Conservation (phyloP, 2,797 vertebrate species). For the Chelmon rostratus region DNA sequence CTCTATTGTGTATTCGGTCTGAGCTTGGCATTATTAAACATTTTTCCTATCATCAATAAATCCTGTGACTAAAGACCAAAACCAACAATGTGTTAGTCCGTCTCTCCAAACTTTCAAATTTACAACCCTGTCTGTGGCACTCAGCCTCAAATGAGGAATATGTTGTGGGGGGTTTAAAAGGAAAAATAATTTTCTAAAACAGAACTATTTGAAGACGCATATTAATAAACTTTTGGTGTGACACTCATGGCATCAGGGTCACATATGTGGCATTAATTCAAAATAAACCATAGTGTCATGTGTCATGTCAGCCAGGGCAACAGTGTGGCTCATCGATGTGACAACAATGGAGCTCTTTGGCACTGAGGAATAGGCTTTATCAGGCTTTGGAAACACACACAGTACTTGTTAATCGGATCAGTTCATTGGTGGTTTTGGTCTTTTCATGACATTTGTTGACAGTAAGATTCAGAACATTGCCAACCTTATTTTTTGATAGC, state of each 20-base stretch:
- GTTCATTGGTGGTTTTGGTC: slow-evolving; percentile 16
- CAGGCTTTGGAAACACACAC: not conserved
- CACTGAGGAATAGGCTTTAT: not conserved
- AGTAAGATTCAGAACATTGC: slow-evolving; percentile 18
- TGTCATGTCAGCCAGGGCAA: too few species aligned
- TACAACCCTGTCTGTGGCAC: not conserved
- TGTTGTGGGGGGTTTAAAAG: not conserved
- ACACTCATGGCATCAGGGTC: too few species aligned
- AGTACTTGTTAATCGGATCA: not conserved
- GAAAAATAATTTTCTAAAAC: not conserved
- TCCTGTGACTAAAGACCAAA: slow-evolving; percentile 31
- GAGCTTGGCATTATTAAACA: not conserved
- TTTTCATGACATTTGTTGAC: slow-evolving; percentile 24
- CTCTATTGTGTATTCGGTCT: not conserved
- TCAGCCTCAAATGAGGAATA: not conserved
- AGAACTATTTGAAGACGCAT: too few species aligned
- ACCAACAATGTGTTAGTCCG: not conserved
- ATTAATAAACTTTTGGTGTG: too few species aligned
- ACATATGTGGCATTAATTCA: too few species aligned
- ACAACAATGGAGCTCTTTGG: too few species aligned
- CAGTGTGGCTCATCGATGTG: too few species aligned
- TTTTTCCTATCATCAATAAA: slow-evolving; percentile 25
- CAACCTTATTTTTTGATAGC: not conserved
- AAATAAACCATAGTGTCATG: too few species aligned
- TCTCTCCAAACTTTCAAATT: not conserved